Evolutionary conservation across 2,797 vertebrate genomes (phyloP).

Genomic region (Sebastes dallii): DNA sequence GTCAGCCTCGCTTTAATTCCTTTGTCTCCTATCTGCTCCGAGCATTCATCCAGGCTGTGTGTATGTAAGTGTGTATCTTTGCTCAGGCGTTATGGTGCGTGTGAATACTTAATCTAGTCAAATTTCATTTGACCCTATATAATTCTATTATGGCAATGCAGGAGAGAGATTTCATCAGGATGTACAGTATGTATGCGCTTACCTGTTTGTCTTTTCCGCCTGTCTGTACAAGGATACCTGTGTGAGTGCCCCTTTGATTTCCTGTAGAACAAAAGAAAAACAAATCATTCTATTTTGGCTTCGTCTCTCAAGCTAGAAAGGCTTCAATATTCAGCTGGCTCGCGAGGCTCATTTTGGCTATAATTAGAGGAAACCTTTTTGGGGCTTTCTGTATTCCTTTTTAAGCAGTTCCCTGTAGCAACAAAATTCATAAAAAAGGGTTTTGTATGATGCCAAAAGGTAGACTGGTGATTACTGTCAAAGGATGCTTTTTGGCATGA

Average conservation of each 20-base stretch:
- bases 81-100: constrained; percentile 14
- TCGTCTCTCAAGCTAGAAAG: constrained; percentile 5
- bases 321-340: constrained; percentile 26
- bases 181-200: background rate
- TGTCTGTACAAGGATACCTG: background rate
- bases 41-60: constrained; percentile 50
- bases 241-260: constrained; percentile 35
- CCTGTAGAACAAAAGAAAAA: constrained; percentile 29
- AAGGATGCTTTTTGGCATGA: constrained; percentile 48
- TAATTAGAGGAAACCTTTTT: constrained; percentile 54
- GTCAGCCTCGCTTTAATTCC: constrained; percentile 62
- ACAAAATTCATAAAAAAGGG: constrained; percentile 41
- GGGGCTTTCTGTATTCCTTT: constrained; percentile 28
- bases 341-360: constrained; percentile 22
- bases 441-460: constrained; percentile 56
- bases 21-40: constrained; percentile 61
- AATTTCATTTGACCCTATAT: background rate
- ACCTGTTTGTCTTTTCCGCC: background rate
- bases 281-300: constrained; percentile 21
- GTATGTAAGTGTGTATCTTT: constrained; percentile 33
- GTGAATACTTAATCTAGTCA: constrained; percentile 21
- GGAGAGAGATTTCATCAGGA: background rate
- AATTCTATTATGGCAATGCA: background rate
- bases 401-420: constrained; percentile 28
- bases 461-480: constrained; percentile 59